Conservation (phyloP, 92 coral and sea anemone species). For the Plumapathes pennacea region DNA sequence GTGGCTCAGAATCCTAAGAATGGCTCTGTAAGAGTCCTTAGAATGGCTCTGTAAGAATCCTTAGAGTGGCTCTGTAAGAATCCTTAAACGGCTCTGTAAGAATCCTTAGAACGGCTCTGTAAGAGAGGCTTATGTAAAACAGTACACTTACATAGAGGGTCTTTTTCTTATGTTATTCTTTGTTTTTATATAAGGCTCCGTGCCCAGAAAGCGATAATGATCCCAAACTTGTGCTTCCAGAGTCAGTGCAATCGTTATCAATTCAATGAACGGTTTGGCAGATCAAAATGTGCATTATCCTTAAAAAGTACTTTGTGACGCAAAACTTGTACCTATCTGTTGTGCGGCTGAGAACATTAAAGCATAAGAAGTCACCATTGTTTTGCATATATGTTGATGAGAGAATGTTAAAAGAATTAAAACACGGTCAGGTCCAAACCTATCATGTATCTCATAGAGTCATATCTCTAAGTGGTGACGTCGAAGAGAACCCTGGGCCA, state of each 20-base stretch:
- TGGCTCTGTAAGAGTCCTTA: too few species aligned
- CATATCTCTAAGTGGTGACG: constrained; percentile 13
- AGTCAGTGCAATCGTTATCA: not conserved
- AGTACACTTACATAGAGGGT: too few species aligned
- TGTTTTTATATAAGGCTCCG: too few species aligned
- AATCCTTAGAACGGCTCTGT: too few species aligned
- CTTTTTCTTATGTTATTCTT: too few species aligned
- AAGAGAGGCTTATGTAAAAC: too few species aligned
- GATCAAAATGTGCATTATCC: constrained; percentile 2
- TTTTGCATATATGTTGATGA: not conserved
- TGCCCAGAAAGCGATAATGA: too few species aligned
- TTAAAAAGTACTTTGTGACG: not conserved
- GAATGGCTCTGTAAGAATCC: too few species aligned
- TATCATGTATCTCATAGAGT: constrained; percentile 2
- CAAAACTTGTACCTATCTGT: constrained; percentile 8
- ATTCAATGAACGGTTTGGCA: constrained; percentile 1
- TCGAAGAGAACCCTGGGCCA: constrained; percentile 13
- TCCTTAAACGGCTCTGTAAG: too few species aligned
- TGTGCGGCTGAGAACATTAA: constrained; percentile 10
- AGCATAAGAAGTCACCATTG: constrained; percentile 9
- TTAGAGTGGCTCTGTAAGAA: too few species aligned
- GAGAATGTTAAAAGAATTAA: constrained; percentile 1
- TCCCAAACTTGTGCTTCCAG: too few species aligned
- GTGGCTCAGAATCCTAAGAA: too few species aligned
- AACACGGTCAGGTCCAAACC: not conserved